A percentile compares a stretch with the other conserved stretches of the same genome.
These are phyloP conservation scores for Myotis findleyi DNA, from an alignment of 2,797 vertebrate species.

Conservation along the genomic window DNA sequence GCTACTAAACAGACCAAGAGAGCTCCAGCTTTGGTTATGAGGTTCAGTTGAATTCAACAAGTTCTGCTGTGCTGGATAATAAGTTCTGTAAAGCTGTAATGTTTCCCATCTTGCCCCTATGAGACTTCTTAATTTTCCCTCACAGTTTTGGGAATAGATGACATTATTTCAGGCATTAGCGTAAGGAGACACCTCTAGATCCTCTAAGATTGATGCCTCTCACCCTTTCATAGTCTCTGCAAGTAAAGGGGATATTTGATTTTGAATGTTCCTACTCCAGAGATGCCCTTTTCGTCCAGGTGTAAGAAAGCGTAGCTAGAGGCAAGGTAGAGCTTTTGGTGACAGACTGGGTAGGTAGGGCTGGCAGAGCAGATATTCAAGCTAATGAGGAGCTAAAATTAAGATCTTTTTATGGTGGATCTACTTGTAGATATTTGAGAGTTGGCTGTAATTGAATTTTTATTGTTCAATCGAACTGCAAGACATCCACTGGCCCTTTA, in stretches of 20 bases:
- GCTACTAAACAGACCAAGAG: background rate
- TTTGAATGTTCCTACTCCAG: background rate
- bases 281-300: background rate
- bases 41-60: background rate
- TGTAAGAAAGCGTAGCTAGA: background rate
- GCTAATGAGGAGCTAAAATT: slow-evolving; percentile 23
- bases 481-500: slow-evolving; percentile 62
- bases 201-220: background rate
- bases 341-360: background rate
- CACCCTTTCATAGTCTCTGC: background rate
- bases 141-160: background rate
- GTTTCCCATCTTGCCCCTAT: background rate
- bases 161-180: background rate
- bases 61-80: background rate
- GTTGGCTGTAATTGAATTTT: slow-evolving; percentile 66
- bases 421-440: slow-evolving; percentile 60
- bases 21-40: background rate
- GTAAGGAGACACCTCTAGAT: background rate
- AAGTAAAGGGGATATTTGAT: background rate
- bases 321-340: slow-evolving; percentile 36
- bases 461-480: slow-evolving; percentile 61
- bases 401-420: slow-evolving; percentile 59
- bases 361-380: background rate
- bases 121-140: background rate
- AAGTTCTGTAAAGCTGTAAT: background rate